Percentiles rank a stretch among this genome's conserved stretches.
These are phyloP conservation scores for Linyphia triangularis DNA, from an alignment of 2,888 invertebrate species.

Conservation along the genomic window DNA sequence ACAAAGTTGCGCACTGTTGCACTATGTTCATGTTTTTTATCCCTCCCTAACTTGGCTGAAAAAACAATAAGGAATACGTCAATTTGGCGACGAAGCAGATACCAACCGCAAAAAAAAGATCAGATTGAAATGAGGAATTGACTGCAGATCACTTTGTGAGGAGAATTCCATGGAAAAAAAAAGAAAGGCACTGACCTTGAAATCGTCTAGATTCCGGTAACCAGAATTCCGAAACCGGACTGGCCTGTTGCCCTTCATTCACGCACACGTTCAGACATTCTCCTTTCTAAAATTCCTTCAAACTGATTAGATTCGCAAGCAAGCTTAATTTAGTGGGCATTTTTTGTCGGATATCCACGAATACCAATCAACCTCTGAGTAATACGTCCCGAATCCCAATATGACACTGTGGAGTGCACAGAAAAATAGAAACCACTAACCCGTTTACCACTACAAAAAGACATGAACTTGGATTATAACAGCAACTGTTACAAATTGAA, in stretches of 20 bases:
- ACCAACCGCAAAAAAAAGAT: not conserved
- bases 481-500: too few relatives aligned
- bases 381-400: too few relatives aligned
- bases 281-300: too few relatives aligned
- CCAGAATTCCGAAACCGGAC: conserved; percentile 57
- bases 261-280: not conserved
- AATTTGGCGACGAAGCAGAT: conserved; percentile 31
- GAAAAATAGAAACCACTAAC: too few relatives aligned
- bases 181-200: conserved; percentile 72
- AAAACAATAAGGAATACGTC: conserved; percentile 2
- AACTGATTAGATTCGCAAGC: too few relatives aligned
- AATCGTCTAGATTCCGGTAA: conserved; percentile 49
- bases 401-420: too few relatives aligned
- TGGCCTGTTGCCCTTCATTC: conserved; percentile 70
- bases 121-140: not conserved
- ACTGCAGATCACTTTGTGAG: not conserved
- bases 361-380: too few relatives aligned
- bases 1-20: not conserved
- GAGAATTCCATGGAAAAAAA: conserved; percentile 51
- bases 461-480: too few relatives aligned
- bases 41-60: not conserved
- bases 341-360: too few relatives aligned
- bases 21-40: not conserved
- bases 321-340: too few relatives aligned
- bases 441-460: too few relatives aligned